phyloP scores from a whole-genome alignment of 2,113 vertebrate species.

The Mugil cephalus region DNA sequence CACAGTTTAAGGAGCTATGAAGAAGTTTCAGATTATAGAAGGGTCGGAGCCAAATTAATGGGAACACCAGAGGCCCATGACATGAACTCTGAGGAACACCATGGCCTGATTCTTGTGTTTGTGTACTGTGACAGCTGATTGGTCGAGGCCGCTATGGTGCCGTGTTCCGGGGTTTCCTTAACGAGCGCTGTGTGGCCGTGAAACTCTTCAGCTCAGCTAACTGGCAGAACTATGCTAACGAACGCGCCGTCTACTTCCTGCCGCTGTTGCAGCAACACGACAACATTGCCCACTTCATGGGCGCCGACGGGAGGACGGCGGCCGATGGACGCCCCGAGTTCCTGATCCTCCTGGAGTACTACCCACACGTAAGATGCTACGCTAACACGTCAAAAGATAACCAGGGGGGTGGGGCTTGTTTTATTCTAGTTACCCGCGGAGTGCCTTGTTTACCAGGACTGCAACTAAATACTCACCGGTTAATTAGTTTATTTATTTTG shows the following conservation, averaged over 20 bases:
- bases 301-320: slow-evolving; percentile 88
- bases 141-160: slow-evolving; percentile 93
- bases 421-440: no score
- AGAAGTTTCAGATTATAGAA: no score
- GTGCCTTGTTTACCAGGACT: no score
- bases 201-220: slow-evolving; percentile 93
- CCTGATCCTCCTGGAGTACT: slow-evolving; percentile 95
- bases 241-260: slow-evolving; percentile 91
- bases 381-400: no score
- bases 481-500: no score
- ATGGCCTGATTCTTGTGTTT: background rate
- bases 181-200: slow-evolving; percentile 92
- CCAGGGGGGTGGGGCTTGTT: no score
- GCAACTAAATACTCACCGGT: no score
- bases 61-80: background rate
- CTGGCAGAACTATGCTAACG: slow-evolving; percentile 92
- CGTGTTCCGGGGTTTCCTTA: slow-evolving; percentile 92
- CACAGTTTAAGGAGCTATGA: no score
- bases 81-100: slow-evolving; percentile 12
- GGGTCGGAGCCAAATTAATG: no score
- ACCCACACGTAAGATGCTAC: slow-evolving; percentile 89
- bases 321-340: slow-evolving; percentile 90
- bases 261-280: slow-evolving; percentile 91
- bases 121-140: slow-evolving; percentile 86
- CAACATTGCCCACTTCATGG: slow-evolving; percentile 91